Evolutionary conservation across 2,113 vertebrate genomes (phyloP), one percentile per base, ranked within the genome.

Genomic region (Gadus chalcogrammus): DNA sequence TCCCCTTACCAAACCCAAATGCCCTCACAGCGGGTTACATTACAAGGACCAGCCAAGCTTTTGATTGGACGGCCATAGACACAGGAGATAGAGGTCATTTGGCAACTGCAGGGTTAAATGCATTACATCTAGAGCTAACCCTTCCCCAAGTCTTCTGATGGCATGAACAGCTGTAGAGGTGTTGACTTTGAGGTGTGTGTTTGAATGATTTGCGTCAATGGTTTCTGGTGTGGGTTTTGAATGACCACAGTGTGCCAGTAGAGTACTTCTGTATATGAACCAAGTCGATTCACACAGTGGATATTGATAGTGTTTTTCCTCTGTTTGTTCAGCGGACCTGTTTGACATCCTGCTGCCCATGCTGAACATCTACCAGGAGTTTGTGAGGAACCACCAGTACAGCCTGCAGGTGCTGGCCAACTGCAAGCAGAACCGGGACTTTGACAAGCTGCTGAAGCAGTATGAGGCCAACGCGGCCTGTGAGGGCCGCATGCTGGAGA

Each of bases 341-440:
- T 98, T 98, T 80, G 95, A 98, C 87, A 98, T 98, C 89, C 89
- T 98, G 74, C 92, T 98, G 76, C 96, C 96, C n/a, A 98, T 98
- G 96, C 88, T 98, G 87, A 97, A 97, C 85, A 98, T 98, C 79
- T 98, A 98, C 89, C 96, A 97, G 91, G 96, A 98, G 91, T 98
- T 98, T 92, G 95, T 98, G 80, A 90, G 96, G 12, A 98, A 98
- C 89, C 96, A 97, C 82, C 96, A 98, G 65, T 98, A 97, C 79
- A 98, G 96, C 74, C 94, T 98, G 58, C 95, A 97, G 90, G 95
- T 98, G 4, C 91, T 98, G 72, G 95, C 96, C 69, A 97, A 95
- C 88, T 98, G 96, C 78, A 98, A 98, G 78, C 96, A 98, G 91
- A 98, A 98, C 91, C 83, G 96, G 79, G 95, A 97, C 89, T 97